Percentiles rank a stretch among this genome's conserved stretches.
These are phyloP conservation scores for Amblyopsis rosae DNA, from an alignment of 2,113 vertebrate species.

Conservation along the genomic window DNA sequence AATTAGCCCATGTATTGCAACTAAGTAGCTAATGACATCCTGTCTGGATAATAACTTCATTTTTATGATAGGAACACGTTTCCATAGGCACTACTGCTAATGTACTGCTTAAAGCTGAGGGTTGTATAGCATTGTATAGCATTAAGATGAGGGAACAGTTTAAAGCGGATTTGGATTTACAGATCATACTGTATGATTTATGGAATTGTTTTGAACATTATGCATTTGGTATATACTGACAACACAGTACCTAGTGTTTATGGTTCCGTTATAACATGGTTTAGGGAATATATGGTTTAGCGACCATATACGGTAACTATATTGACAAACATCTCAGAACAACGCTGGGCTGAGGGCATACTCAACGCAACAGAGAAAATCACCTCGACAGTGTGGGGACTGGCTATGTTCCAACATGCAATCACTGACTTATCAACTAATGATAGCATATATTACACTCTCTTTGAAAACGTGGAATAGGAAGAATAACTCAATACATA, in stretches of 20 bases:
- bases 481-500: constrained; percentile 64
- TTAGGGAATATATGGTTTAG: neutral
- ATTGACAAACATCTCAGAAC: neutral
- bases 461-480: constrained; percentile 56
- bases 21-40: too few relatives aligned
- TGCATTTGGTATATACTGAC: neutral
- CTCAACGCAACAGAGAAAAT: constrained; percentile 1
- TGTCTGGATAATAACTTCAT: too few relatives aligned
- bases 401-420: constrained; percentile 33
- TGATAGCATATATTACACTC: constrained; percentile 56
- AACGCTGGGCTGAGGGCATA: neutral
- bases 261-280: neutral
- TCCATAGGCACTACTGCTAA: too few relatives aligned
- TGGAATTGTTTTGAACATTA: neutral
- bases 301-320: too few relatives aligned
- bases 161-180: neutral
- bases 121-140: neutral
- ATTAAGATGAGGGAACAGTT: neutral
- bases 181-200: neutral
- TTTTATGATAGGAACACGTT: too few relatives aligned
- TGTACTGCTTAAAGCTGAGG: too few relatives aligned
- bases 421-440: constrained; percentile 50
- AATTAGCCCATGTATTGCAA: too few relatives aligned
- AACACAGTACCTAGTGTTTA: neutral
- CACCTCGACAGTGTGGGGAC: constrained; percentile 19